Evolutionary conservation across 1,140 invertebrate genomes (phyloP).

Genomic region (Antheraea pernyi): DNA sequence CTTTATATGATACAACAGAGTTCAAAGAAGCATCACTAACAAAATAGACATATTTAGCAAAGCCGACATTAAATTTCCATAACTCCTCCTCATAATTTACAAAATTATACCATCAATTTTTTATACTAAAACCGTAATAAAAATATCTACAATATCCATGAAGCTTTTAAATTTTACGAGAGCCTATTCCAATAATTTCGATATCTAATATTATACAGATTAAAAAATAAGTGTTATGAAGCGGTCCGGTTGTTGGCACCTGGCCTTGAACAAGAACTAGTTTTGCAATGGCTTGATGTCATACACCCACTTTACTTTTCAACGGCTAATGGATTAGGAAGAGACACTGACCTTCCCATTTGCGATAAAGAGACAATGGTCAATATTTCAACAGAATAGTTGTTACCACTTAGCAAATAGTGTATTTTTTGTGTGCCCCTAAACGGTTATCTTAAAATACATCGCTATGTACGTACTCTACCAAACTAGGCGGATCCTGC

Average conservation of each 20-base stretch:
- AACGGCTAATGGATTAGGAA: slow-evolving; percentile 11
- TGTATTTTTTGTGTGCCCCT: not conserved
- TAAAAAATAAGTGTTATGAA: slow-evolving; percentile 6
- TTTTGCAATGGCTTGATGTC: slow-evolving; percentile 10
- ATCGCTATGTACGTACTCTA: not conserved
- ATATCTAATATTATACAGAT: not conserved
- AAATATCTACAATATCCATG: not conserved
- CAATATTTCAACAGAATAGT: slow-evolving; percentile 7
- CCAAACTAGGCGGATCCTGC: not conserved
- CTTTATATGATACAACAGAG: too few species aligned
- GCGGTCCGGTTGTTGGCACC: slow-evolving; percentile 8
- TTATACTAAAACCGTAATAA: too few species aligned
- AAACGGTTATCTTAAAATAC: not conserved
- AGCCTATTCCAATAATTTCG: not conserved
- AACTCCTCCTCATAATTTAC: too few species aligned
- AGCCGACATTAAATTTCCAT: too few species aligned
- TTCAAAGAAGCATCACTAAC: too few species aligned
- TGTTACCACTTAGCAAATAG: not conserved
- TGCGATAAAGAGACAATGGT: slow-evolving; percentile 12
- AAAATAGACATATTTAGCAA: too few species aligned
- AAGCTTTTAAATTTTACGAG: not conserved
- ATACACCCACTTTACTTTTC: slow-evolving; percentile 13
- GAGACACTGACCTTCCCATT: slow-evolving; percentile 5
- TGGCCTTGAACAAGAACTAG: slow-evolving; percentile 23
- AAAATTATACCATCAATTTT: too few species aligned